These are phyloP conservation scores for Syrmaticus mikado DNA, from an alignment of 2,113 vertebrate genomes.

Conservation along the genomic window DNA sequence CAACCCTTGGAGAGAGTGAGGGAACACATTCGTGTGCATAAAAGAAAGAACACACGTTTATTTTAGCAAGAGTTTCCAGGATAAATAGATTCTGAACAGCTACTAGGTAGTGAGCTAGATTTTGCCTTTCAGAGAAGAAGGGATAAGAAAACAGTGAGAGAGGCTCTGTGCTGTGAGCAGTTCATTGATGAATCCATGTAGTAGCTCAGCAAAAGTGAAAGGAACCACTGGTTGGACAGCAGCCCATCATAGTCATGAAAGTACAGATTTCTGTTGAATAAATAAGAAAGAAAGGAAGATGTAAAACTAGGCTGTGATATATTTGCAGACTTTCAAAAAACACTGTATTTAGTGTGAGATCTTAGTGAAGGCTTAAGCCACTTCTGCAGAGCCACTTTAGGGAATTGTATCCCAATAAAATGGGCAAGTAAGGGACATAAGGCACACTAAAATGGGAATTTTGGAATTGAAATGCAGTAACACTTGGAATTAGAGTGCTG, in stretches of 20 bases:
- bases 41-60: not conserved
- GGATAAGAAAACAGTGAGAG: not conserved
- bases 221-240: fast-evolving
- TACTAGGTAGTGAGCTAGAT: not conserved
- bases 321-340: not conserved
- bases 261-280: not conserved
- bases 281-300: not conserved
- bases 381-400: not conserved
- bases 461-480: not conserved
- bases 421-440: not conserved
- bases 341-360: not conserved
- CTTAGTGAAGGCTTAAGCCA: not conserved
- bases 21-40: fast-evolving
- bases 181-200: not conserved
- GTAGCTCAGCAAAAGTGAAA: not conserved
- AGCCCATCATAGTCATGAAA: not conserved
- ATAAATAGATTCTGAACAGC: not conserved
- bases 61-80: not conserved
- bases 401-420: not conserved
- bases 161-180: not conserved
- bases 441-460: not conserved
- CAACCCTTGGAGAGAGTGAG: not conserved
- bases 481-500: not conserved
- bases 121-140: not conserved
- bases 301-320: not conserved